phyloP scores from a whole-genome alignment of 2,113 vertebrate genomes.

The Campylomormyrus tamandua region DNA sequence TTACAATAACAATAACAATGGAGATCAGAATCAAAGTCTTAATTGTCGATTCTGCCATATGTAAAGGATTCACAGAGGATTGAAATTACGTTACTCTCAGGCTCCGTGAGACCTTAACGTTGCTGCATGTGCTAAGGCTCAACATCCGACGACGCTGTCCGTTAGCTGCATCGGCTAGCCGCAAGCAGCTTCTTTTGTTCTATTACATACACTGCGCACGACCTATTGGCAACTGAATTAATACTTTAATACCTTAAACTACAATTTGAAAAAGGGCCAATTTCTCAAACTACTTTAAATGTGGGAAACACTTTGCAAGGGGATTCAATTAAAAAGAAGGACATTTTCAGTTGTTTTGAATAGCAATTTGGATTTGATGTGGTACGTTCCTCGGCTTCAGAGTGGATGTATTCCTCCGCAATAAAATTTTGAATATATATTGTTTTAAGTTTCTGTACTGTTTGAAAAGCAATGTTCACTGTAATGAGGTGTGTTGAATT shows the following conservation, averaged over 20 bases:
- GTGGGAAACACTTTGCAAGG: background rate
- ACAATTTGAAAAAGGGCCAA: background rate
- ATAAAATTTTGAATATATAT: constrained; percentile 14
- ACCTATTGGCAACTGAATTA: background rate
- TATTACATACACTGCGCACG: constrained; percentile 4
- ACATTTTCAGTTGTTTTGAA: background rate
- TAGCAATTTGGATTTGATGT: background rate
- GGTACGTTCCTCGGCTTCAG: background rate
- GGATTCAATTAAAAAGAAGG: background rate
- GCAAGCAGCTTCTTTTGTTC: constrained; percentile 5
- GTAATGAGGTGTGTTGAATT: constrained; percentile 24
- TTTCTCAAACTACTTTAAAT: background rate
- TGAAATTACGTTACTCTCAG: background rate
- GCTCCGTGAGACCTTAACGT: background rate
- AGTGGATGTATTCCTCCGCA: constrained; percentile 4
- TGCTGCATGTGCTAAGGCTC: constrained; percentile 8
- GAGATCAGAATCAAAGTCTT: background rate
- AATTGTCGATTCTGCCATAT: too few relatives aligned
- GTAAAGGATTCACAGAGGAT: too few relatives aligned
- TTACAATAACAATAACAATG: background rate
- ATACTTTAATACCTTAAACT: background rate
- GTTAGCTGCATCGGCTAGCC: constrained; percentile 24
- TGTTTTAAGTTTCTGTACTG: constrained; percentile 14
- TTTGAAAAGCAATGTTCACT: constrained; percentile 27
- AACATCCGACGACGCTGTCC: constrained; percentile 30